Evolutionary conservation across 2,113 vertebrate genomes (phyloP), one percentile per base, ranked within the genome.

Genomic region (Chaetodon trifascialis): DNA sequence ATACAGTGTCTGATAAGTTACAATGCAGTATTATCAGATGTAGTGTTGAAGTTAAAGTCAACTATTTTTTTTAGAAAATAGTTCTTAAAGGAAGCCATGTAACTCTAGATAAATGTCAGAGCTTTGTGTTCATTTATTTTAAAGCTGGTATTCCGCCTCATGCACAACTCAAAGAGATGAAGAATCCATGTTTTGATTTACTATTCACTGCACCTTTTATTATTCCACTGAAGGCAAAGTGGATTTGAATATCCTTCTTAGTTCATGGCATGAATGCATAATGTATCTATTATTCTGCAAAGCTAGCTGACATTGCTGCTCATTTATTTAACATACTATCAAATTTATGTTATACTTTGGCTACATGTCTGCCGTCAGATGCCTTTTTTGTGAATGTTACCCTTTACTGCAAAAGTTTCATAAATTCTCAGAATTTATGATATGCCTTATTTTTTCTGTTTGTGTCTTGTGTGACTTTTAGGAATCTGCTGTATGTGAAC

Each of bases 401-500:
- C 36, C 14, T 19, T 44, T 64, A 23, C 15, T 7, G 17, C 9
- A 42, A 11, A 5, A 11, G 12, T 30, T 14, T 59, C 6, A 30
- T 25, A 25, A 9, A 59, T 44, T 42, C 12, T 16, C 49, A 36
- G 72, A 0, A 62, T 60, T 5, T 17, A 40, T 74, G 1, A 69
- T 60, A 30, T 64, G 34, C 6, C 34, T 60, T 74, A 15, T 78
- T 60, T 69, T 85, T 7, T 58, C 15, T 70, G 11, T 54, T 65
- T 46, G 11, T 69, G 19, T 77, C 3, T 87, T 85, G 42, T 72
- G 11, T 66, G 23, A 76, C 62, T 79, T 91, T 86, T 92, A 99
- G 98, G 94, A 99, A 99, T 91, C 95, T 99, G 84, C 96, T 99
- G 21, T 99, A 98, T 46, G 96, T 99, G 64, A 97, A 99, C 85